Percentiles rank a stretch among this genome's conserved stretches.
phyloP scores from a whole-genome alignment of 2,888 invertebrate genomes.

The Hyalella azteca region DNA sequence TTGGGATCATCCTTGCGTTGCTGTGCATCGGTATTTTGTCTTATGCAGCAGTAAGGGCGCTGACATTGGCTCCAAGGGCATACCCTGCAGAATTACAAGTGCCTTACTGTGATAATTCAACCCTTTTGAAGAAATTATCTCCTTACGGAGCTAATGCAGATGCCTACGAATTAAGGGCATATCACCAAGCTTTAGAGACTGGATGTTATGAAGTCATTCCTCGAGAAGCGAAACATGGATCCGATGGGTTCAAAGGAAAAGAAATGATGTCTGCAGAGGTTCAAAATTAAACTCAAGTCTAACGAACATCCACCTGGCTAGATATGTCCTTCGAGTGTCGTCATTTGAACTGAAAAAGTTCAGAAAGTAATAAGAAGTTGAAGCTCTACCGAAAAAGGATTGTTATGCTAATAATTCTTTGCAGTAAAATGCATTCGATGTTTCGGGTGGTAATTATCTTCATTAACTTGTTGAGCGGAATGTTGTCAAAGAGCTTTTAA shows the following conservation, averaged over 20 bases:
- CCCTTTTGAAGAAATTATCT: not conserved
- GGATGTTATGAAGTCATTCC: not conserved
- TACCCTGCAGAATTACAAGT: not conserved
- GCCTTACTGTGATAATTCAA: not conserved
- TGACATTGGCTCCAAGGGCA: not conserved
- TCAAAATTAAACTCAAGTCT: not conserved
- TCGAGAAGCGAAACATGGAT: no score
- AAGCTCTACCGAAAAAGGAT: not conserved
- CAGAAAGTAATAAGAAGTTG: not conserved
- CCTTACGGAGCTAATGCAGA: not conserved
- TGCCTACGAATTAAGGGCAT: no score
- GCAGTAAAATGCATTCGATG: no score
- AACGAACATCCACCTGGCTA: not conserved
- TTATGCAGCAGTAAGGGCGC: not conserved
- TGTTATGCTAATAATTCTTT: no score
- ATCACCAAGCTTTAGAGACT: not conserved
- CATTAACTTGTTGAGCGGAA: no score
- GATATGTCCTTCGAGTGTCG: no score
- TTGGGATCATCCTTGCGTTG: not conserved
- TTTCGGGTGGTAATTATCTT: no score
- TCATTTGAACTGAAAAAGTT: not conserved
- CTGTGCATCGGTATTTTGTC: not conserved
- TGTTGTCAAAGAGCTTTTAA: no score
- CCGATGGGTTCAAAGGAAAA: no score
- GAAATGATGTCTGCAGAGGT: not conserved